Conservation (phyloP, 2,888 invertebrate genomes). For the Flexamia atlantica region DNA sequence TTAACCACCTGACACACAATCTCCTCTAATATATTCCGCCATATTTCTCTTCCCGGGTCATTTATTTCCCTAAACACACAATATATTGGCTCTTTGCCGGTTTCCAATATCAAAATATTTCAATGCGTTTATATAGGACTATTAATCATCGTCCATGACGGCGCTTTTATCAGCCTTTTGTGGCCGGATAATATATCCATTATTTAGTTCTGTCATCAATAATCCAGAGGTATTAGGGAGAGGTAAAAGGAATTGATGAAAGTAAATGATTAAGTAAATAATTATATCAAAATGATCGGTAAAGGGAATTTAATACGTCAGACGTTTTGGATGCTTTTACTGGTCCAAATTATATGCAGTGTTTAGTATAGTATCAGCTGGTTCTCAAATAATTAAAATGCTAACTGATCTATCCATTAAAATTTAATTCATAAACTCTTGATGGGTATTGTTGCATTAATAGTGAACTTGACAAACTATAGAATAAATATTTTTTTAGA, state of each 20-base stretch:
- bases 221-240: background rate
- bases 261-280: background rate
- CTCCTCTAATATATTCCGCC: conserved; percentile 34
- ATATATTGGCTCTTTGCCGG: conserved; percentile 35
- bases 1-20: conserved; percentile 39
- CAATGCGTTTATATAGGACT: conserved; percentile 27
- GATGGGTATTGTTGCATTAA: too few relatives aligned
- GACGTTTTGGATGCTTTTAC: too few relatives aligned
- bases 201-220: conserved; percentile 28
- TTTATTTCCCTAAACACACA: conserved; percentile 44
- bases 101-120: conserved; percentile 34
- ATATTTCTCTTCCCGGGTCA: conserved; percentile 36
- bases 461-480: too few relatives aligned
- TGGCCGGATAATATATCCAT: conserved; percentile 24
- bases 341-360: too few relatives aligned
- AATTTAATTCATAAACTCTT: too few relatives aligned
- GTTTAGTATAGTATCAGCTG: too few relatives aligned
- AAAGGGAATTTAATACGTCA: too few relatives aligned
- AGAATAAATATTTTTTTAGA: too few relatives aligned
- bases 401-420: too few relatives aligned
- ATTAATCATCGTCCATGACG: conserved; percentile 31
- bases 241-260: background rate
- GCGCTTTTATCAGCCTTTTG: conserved; percentile 35
- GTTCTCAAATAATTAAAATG: too few relatives aligned
- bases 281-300: too few relatives aligned